Base-by-base conservation (phyloP, 2,113 vertebrate species). In the Myotis lucifugus region DNA sequence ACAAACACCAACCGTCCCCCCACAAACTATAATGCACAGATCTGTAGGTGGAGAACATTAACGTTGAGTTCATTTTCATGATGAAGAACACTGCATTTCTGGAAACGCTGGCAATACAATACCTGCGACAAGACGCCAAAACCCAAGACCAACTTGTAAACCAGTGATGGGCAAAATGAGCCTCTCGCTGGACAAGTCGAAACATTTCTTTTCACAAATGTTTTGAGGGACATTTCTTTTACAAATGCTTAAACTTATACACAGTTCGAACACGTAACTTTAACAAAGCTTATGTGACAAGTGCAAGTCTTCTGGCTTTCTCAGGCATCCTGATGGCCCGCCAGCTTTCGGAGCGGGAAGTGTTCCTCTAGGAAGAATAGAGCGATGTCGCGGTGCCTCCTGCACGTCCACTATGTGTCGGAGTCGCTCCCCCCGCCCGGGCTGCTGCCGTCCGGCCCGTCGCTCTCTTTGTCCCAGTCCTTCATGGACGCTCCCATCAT, bases 401-500 rank as follows among this genome's bases (percentile, higher is more conserved):
- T 2, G 48, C 48, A 5, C 4, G 3, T 29, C 46, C 8, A 19
- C 96, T 92, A 97, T 89, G 98, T 94, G 94, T 98, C 98, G 23
- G 98, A 98, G 56, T 98, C 98, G 56, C 98, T 98, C 42, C 91
- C 97, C 56, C 50, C 40, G 56, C 64, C 96, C 23, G 83, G 91
- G 14, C 69, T 64, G 72, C 0, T 8, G 61, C 8, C 48, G 13
- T 69, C 93, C 1, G 96, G 92, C 40, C 98, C 98, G 10, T 98
- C 97, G 0, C 99, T 99, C 74, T 99, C 98, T 86, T 99, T 99
- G 98, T 99, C 99, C 99, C 99, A 99, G 98, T 99, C 99, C 95
- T 99, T 99, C 99, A 99, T 99, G 72, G 98, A 98, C 1, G 99
- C 99, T 46, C 99, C 99, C 99, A 99, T 99, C 99, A 99, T 99